Conservation (phyloP, 2,888 invertebrate species). For the Beris chalybata region DNA sequence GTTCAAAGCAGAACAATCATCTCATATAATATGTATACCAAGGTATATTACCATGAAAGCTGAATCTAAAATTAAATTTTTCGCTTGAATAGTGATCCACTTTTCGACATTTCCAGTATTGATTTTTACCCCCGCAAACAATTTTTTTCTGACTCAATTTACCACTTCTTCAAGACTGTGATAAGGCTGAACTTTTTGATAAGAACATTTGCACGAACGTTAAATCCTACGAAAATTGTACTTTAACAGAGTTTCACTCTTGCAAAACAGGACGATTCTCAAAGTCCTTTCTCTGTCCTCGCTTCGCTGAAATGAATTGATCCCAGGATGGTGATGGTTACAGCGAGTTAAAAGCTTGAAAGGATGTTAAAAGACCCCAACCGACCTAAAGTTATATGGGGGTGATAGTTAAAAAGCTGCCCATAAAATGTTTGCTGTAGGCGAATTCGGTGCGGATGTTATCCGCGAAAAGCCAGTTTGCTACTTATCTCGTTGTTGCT, state of each 20-base stretch:
- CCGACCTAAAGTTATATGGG: constrained; percentile 15
- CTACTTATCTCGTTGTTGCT: constrained; percentile 27
- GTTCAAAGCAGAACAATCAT: too few relatives aligned
- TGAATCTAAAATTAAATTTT: too few relatives aligned
- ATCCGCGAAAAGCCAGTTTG: constrained; percentile 25
- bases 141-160: constrained; percentile 3
- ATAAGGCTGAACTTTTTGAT: constrained; percentile 37
- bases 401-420: constrained; percentile 25
- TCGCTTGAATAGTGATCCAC: too few relatives aligned
- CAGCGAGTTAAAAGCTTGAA: constrained; percentile 33
- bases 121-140: too few relatives aligned
- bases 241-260: constrained; percentile 38
- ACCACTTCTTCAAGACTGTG: constrained; percentile 26
- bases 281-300: constrained; percentile 12
- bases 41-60: too few relatives aligned
- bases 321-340: constrained; percentile 30
- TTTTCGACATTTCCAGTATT: too few relatives aligned
- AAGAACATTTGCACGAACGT: constrained; percentile 39
- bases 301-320: constrained; percentile 17
- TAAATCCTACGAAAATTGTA: constrained; percentile 38
- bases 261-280: not conserved
- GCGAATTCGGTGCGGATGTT: constrained; percentile 14
- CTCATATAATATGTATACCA: too few relatives aligned
- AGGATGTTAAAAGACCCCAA: constrained; percentile 33
- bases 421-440: constrained; percentile 27